Evolutionary conservation across 2,797 vertebrate genomes (phyloP).

Genomic region (Microctenopoma stevenorrisi): DNA sequence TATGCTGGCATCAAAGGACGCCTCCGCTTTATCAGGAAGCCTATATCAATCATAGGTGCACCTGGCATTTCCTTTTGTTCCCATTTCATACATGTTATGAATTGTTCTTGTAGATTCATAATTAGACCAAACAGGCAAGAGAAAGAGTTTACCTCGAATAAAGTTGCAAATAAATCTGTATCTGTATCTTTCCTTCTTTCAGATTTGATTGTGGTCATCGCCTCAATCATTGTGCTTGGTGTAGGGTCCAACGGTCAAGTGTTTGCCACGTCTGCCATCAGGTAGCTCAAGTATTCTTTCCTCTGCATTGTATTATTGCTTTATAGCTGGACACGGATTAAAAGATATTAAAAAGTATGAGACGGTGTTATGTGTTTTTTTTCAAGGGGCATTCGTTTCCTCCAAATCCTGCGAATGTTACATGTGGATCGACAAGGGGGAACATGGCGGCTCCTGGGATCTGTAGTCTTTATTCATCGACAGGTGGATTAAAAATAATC

Average conservation of each 20-base stretch:
- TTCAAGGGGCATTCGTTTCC: slow-evolving; percentile 89
- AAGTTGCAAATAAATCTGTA: slow-evolving; percentile 10
- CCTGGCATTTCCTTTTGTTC: slow-evolving; percentile 62
- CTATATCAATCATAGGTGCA: slow-evolving; percentile 92
- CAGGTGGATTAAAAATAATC: slow-evolving; percentile 78
- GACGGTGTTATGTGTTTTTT: slow-evolving; percentile 34
- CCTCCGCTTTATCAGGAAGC: slow-evolving; percentile 91
- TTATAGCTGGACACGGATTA: neutral
- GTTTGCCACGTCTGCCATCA: slow-evolving; percentile 93
- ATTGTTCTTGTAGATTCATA: slow-evolving; percentile 43
- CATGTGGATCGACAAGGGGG: slow-evolving; percentile 93
- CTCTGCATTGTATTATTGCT: slow-evolving; percentile 1
- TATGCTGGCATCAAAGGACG: slow-evolving; percentile 90
- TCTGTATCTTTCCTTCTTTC: slow-evolving; percentile 9
- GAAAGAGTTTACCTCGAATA: neutral
- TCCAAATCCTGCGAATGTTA: slow-evolving; percentile 92
- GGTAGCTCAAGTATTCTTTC: slow-evolving; percentile 71
- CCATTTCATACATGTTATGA: slow-evolving; percentile 41
- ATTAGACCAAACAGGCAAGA: slow-evolving; percentile 14
- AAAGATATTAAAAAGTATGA: neutral
- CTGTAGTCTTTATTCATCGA: slow-evolving; percentile 92
- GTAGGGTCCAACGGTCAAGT: slow-evolving; percentile 93
- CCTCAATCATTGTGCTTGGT: slow-evolving; percentile 91
- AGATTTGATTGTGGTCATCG: slow-evolving; percentile 93
- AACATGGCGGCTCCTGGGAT: slow-evolving; percentile 91